Base-by-base conservation (phyloP, 1,140 invertebrate species). In the Diabrotica virgifera region DNA sequence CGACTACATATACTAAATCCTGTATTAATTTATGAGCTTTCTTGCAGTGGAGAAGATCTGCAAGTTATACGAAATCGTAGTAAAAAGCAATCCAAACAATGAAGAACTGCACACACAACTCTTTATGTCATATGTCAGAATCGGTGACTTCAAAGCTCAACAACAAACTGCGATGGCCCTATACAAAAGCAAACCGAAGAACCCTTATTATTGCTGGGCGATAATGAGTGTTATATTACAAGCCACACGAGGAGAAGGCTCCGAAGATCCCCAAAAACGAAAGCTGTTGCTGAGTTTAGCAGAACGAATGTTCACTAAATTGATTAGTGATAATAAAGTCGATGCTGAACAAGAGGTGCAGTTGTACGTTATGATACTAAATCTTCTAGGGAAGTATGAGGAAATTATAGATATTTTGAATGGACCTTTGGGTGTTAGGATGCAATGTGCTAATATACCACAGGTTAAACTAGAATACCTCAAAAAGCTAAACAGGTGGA, bases 161-260 rank as follows among this genome's bases (percentile, higher is more conserved):
- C 93, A 98, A 74, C 85, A 90, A 65, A 89, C 90, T 7, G 96
- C 96, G 0, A 86, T 97, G 83, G 84, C 86, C 14, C 82, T 99
- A 5, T 97, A 96, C 76, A 97, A 95, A 82, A 80, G 93, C 36
- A 90, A 90, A 77, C 90, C 92, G 36, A 98, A 97, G 80, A 97
- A 95, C 79, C 95, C 95, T 0, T 99, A 98, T 80, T 97, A 96
- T 77, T 97, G 97, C 79, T 99, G 96, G 97, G 91, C 92, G 63
- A 90, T 98, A 11, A 97, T 97, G 90, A 97, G 94, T 78, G 87
- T 96, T 76, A 89, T 97, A 12, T 89, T 98, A 84, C 95, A 97
- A 84, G 92, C 92, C 72, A 74, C 65, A 73, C 64, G 74, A 62
- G 66, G 78, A 69, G 59, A 74, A 80, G 81, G 81, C 79, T 57